These are phyloP conservation scores for Sisor rabdophorus DNA, from an alignment of 2,113 vertebrate genomes.

Conservation along the genomic window DNA sequence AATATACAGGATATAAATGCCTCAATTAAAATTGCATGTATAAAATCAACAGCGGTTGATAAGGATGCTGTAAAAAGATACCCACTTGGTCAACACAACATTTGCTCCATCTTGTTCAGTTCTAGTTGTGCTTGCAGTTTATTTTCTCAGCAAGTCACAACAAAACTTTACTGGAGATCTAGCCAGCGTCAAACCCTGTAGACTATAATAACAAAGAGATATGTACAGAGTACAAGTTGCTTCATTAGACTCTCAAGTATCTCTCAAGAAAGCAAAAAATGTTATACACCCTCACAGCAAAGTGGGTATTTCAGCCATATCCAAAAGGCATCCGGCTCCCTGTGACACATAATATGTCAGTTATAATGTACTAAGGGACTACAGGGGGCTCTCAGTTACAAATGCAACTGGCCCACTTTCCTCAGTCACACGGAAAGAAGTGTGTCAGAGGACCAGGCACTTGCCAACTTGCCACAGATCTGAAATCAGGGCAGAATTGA, in stretches of 20 bases:
- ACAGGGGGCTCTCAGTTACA: slow-evolving; percentile 31
- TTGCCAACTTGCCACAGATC: slow-evolving; percentile 1
- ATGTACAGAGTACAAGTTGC: slow-evolving; percentile 42
- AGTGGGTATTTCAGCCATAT: background rate
- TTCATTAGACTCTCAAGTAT: background rate
- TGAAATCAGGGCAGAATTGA: slow-evolving; percentile 38
- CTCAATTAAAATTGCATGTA: background rate
- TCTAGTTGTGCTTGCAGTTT: slow-evolving; percentile 18
- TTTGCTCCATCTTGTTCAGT: background rate
- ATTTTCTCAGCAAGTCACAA: slow-evolving; percentile 38
- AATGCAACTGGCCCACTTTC: slow-evolving; percentile 56
- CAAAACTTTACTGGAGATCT: slow-evolving; percentile 39
- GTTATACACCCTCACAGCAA: background rate
- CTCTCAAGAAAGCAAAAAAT: background rate
- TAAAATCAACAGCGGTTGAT: background rate
- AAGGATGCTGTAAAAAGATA: background rate
- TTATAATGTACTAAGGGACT: slow-evolving; percentile 30
- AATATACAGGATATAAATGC: background rate
- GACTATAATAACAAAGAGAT: slow-evolving; percentile 43
- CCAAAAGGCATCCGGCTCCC: slow-evolving; percentile 1
- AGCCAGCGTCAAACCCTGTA: slow-evolving; percentile 46
- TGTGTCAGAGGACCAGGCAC: slow-evolving; percentile 51
- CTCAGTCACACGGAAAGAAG: slow-evolving; percentile 49
- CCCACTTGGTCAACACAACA: background rate
- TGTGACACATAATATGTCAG: slow-evolving; percentile 38